phyloP scores from a whole-genome alignment of 2,113 vertebrate species.

The Cyphomyrus discorhynchus region DNA sequence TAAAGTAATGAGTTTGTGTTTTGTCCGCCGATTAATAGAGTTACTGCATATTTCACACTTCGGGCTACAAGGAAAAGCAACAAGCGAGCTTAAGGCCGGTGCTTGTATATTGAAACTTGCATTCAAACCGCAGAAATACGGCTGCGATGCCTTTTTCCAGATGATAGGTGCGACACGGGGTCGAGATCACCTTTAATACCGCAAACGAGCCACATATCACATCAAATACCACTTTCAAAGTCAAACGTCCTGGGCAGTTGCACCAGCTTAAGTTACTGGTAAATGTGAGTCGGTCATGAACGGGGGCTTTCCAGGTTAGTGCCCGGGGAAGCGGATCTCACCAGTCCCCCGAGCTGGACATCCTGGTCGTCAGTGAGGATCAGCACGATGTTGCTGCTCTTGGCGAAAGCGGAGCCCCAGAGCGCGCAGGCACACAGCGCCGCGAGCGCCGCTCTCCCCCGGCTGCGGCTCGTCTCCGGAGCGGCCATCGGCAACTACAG shows the following conservation, averaged over 20 bases:
- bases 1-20: not conserved
- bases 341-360: conserved; percentile 62
- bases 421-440: conserved; percentile 49
- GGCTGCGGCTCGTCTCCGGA: conserved; percentile 1
- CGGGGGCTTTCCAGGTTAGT: not conserved
- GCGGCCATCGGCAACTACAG: conserved; percentile 41
- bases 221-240: not conserved
- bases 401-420: conserved; percentile 42
- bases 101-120: not conserved
- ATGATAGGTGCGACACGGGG: not conserved
- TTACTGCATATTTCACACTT: not conserved
- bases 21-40: not conserved
- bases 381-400: conserved; percentile 59
- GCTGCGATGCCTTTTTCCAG: not conserved
- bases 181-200: not conserved
- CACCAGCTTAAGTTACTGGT: not conserved
- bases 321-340: conserved; percentile 40
- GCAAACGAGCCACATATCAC: not conserved
- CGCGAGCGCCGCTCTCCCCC: conserved; percentile 10
- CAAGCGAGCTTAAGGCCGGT: not conserved
- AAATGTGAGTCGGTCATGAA: not conserved
- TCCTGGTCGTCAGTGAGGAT: conserved; percentile 72
- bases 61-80: not conserved
- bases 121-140: not conserved
- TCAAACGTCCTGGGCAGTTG: not conserved